Base-by-base conservation (phyloP, 2,113 vertebrate genomes). In the Phrynosoma blainvillii region DNA sequence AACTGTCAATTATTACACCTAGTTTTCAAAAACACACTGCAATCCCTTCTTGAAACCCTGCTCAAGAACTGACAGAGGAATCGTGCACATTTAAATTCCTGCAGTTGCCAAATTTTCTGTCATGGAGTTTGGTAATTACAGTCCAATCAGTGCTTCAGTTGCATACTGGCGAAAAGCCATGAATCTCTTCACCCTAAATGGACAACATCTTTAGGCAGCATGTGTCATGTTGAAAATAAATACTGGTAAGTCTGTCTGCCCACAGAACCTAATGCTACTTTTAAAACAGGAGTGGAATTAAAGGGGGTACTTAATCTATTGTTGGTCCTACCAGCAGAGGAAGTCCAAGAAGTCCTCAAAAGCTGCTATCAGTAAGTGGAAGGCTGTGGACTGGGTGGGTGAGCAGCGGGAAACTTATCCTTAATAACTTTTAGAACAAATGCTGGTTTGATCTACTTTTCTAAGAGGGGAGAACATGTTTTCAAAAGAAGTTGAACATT, bases 21-120 rank as follows among this genome's bases (percentile, higher is more conserved):
- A 95, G 94, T 95, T 96, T 94, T 94, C 94, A 96, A 96, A 96
- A 96, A 96, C 91, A 91, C 94, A 96, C 95, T 94, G 92, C 96
- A 96, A 94, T 93, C 96, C 91, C 95, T 88, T 92, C 95, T 95
- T 94, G 95, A 97, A 96, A 97, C 95, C 96, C 95, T 97, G 95
- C 96, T 96, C 93, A 91, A 96, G 96, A 96, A 96, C 95, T 94
- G 94, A 96, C 82, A 96, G 95, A 95, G 95, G 94, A 92, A 96
- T 93, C 93, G 96, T 93, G 95, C 73, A 87, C 94, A 92, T 93
- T 93, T 88, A 93, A 89, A 94, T 91, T 94, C 94, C 96, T 93
- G 90, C 80, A 93, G 89, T 94, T 94, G 95, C 93, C 92, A 96
- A 92, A 94, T 92, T 89, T 95, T 91, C 90, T 93, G 95, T 95